Evolutionary conservation across 1,140 invertebrate species (phyloP), one percentile per base, ranked within the genome.

Genomic region (Lutraria rhynchaena): DNA sequence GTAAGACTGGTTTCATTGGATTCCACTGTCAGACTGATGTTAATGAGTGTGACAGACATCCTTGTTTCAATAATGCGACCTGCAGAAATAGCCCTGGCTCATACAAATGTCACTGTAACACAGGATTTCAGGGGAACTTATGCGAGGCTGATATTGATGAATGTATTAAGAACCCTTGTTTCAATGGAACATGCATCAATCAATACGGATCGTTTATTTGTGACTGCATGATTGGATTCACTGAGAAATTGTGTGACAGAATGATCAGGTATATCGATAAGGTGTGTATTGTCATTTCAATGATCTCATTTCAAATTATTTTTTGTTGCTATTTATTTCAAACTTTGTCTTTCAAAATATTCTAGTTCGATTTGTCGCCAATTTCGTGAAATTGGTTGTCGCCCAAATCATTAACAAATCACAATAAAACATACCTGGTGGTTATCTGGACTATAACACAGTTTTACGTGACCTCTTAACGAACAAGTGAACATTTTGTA

Each of bases 71-170:
- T 61, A 80, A 80, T 33, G 76, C 76, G 0, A 80, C 76, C 17
- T 80, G 76, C 31, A 35, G 58, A 5, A 67, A 80, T 19, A 15
- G 3, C 17, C 13, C 41, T 5, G 65, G 65, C 11, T 46, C 35
- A 4, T 80, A 82, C 58, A 97, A 95, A 3, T 94, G 55, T 94
- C 37, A 94, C 94, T 84, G 83, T 44, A 19, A 13, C 86, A 95
- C 95, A 1, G 97, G 97, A 0, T 98, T 95, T 87, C 97, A 97
- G 95, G 97, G 97, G 9, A 93, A 95, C 97, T 19, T 96, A 96
- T 88, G 99, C 89, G 96, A 98, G 86, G 94, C 95, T 0, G 97
- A 98, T 84, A 96, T 98, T 19, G 96, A 99, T 89, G 97, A 99
- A 87, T 99, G 98, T 91, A 93, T 65, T 5, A 94, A 93, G 22